A percentile compares a stretch with the other conserved stretches of the same genome.
These are phyloP conservation scores for Nomada ruficornis DNA, from an alignment of 2,888 invertebrate species.

Conservation along the genomic window DNA sequence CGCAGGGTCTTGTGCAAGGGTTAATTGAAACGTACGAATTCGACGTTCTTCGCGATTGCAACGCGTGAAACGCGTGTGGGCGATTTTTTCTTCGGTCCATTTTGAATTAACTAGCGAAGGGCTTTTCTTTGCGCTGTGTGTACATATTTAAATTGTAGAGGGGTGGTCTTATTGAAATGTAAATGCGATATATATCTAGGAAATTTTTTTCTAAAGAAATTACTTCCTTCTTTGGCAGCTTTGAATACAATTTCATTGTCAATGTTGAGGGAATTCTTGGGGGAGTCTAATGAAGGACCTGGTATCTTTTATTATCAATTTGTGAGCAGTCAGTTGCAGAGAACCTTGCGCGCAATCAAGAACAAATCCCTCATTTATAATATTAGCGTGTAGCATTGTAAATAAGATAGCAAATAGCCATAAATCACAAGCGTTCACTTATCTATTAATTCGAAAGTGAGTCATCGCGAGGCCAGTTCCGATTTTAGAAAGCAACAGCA, in stretches of 20 bases:
- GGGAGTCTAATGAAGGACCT: not conserved
- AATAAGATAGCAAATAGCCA: conserved; percentile 15
- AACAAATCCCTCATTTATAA: conserved; percentile 10
- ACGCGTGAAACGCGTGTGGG: not conserved
- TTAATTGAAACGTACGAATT: conserved; percentile 29
- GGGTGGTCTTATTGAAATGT: too few species aligned
- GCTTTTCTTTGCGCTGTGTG: too few species aligned
- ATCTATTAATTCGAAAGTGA: conserved; percentile 37
- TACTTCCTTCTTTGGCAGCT: not conserved
- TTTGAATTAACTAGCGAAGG: not conserved
- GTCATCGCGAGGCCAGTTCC: conserved; percentile 13
- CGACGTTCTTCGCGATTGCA: not conserved
- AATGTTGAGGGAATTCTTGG: too few species aligned
- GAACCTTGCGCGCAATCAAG: conserved; percentile 1
- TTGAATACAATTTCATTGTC: too few species aligned
- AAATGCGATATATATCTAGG: too few species aligned
- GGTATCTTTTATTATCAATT: not conserved
- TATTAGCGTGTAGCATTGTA: conserved; percentile 1
- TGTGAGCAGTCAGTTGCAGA: not conserved
- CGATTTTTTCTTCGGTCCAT: not conserved
- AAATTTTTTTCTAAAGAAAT: too few species aligned
- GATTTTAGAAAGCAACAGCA: conserved; percentile 25
- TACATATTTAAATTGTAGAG: too few species aligned
- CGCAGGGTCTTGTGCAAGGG: not conserved
- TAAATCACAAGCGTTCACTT: conserved; percentile 20